phyloP scores from a whole-genome alignment of 2,797 vertebrate species.

The Chrysolophus pictus region DNA sequence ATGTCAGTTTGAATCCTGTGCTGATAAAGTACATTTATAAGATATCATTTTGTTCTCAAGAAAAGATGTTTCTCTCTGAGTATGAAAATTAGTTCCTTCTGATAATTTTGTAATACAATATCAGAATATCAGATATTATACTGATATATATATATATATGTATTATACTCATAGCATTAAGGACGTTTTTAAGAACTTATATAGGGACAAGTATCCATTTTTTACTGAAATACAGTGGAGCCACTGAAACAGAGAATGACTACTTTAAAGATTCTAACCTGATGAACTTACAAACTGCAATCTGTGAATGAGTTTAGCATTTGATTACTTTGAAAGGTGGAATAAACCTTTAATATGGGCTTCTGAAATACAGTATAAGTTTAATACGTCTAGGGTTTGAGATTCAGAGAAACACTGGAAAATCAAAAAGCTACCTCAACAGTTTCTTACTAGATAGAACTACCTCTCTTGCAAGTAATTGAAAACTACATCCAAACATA shows the following conservation, averaged over 20 bases:
- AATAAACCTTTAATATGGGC: background rate
- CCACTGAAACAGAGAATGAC: background rate
- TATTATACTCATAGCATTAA: background rate
- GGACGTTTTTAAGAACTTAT: background rate
- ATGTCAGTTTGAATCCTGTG: background rate
- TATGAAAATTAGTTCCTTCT: background rate
- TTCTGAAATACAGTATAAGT: background rate
- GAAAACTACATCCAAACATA: background rate
- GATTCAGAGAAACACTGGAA: background rate
- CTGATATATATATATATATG: too few species aligned
- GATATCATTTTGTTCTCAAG: background rate
- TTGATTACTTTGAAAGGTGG: background rate
- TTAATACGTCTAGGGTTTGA: background rate
- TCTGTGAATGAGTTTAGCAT: background rate
- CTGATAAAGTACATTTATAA: background rate
- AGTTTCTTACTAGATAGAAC: background rate
- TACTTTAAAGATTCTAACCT: background rate
- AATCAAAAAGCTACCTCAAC: background rate
- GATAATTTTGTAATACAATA: background rate
- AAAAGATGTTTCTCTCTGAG: background rate
- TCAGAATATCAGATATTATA: background rate
- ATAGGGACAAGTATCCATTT: background rate
- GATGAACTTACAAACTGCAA: background rate
- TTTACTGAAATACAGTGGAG: background rate
- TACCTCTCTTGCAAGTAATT: background rate